Conservation (phyloP, 2,888 invertebrate genomes). For the Drosophila neotestacea region DNA sequence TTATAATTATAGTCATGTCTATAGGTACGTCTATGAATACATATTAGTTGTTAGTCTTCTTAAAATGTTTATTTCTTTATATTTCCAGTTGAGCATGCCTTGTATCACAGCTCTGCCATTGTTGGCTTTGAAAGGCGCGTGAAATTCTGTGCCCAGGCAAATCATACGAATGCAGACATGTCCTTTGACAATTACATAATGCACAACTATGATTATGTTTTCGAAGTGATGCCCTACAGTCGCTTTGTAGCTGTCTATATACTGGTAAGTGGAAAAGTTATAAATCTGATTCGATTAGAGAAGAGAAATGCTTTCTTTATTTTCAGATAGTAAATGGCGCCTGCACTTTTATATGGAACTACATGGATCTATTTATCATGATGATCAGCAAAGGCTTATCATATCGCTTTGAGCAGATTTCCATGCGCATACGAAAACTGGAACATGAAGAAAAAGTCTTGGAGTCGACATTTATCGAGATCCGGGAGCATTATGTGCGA, state of each 20-base stretch:
- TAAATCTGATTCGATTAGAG: neutral
- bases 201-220: conserved; percentile 76
- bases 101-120: conserved; percentile 73
- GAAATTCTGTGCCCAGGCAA: conserved; percentile 48
- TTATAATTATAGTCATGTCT: conserved; percentile 70
- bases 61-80: neutral
- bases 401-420: conserved; percentile 89
- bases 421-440: conserved; percentile 82
- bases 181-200: conserved; percentile 66
- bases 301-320: neutral
- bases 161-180: conserved; percentile 51
- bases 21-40: conserved; percentile 49
- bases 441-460: conserved; percentile 74
- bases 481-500: conserved; percentile 89
- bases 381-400: conserved; percentile 89
- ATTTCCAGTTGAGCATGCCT: conserved; percentile 75
- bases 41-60: neutral
- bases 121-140: conserved; percentile 56
- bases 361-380: conserved; percentile 90
- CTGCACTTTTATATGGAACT: conserved; percentile 90
- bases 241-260: conserved; percentile 48
- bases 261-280: conserved; percentile 62
- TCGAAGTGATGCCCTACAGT: conserved; percentile 69
- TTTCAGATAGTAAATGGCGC: conserved; percentile 65
- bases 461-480: conserved; percentile 87